A percentile compares a stretch with the other conserved stretches of the same genome.
These are phyloP conservation scores for Casuarius casuarius DNA, from an alignment of 2,113 vertebrate species.

Conservation along the genomic window DNA sequence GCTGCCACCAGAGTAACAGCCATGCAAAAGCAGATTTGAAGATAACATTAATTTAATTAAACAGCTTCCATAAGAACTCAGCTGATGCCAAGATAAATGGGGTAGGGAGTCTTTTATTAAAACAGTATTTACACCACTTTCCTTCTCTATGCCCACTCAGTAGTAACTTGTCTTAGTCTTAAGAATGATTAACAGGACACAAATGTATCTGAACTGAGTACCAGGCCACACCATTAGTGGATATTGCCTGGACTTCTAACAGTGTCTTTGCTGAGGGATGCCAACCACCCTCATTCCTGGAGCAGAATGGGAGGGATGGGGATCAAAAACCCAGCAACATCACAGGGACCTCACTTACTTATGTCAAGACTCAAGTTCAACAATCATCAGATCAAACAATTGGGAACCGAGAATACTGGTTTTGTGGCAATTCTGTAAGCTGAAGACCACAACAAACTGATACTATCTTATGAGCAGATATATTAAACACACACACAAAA, in stretches of 20 bases:
- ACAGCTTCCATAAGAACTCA: neutral
- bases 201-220: neutral
- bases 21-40: neutral
- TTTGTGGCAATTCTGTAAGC: neutral
- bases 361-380: neutral
- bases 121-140: neutral
- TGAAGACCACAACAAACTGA: neutral
- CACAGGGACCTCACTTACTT: neutral
- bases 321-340: neutral
- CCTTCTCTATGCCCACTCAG: neutral
- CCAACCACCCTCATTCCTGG: neutral
- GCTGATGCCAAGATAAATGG: neutral
- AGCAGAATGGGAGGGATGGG: neutral
- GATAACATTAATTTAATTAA: neutral
- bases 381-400: neutral
- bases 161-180: neutral
- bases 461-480: neutral
- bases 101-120: neutral
- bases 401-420: neutral
- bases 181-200: neutral
- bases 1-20: neutral
- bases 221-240: neutral
- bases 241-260: neutral
- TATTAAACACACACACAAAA: no score
- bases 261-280: neutral